Percentiles rank a stretch among this genome's conserved stretches.
These are phyloP conservation scores for Hormaphis cornu DNA, from an alignment of 1,140 invertebrate species.

Conservation along the genomic window DNA sequence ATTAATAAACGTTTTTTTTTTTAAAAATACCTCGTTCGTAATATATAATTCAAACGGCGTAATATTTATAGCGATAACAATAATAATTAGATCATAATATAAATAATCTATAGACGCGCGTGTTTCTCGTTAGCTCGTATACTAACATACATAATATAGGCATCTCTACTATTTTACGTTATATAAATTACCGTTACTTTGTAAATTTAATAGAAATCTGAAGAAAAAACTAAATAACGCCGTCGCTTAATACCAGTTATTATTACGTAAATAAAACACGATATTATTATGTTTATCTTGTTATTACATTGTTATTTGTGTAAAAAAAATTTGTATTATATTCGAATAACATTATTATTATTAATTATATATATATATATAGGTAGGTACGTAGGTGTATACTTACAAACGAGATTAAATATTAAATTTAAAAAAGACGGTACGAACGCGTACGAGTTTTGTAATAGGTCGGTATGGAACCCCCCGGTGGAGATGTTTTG, in stretches of 20 bases:
- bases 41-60: too few species aligned
- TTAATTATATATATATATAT: background rate
- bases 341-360: slow-evolving; percentile 13
- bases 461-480: too few species aligned
- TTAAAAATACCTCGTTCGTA: too few species aligned
- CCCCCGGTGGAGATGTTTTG: too few species aligned
- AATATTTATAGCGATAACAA: too few species aligned
- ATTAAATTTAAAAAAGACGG: too few species aligned
- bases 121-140: slow-evolving; percentile 14
- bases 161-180: background rate
- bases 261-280: too few species aligned
- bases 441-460: too few species aligned
- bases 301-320: slow-evolving; percentile 22
- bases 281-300: slow-evolving; percentile 25
- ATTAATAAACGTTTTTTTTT: background rate
- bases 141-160: background rate
- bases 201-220: background rate
- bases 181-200: slow-evolving; percentile 7
- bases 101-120: background rate
- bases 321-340: slow-evolving; percentile 26
- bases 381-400: too few species aligned
- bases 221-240: background rate
- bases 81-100: background rate
- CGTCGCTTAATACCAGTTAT: background rate
- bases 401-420: too few species aligned